These are phyloP conservation scores for Edolisoma coerulescens DNA, from an alignment of 2,113 vertebrate species.

Conservation along the genomic window DNA sequence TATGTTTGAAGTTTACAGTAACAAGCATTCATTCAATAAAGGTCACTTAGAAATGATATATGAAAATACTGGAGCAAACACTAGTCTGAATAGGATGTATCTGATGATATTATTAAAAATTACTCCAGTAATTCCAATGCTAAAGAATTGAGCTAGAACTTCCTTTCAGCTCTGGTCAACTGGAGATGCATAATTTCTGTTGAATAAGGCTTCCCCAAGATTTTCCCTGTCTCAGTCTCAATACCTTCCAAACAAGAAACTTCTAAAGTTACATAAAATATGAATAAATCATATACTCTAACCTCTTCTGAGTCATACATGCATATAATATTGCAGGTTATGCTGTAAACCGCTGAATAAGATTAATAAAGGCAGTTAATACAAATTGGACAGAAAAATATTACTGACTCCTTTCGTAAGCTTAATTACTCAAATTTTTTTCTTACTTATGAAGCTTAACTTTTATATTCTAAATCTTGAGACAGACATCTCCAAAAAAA, in stretches of 20 bases:
- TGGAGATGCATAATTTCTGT: slow-evolving; percentile 21
- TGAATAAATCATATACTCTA: not conserved
- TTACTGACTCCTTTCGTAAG: not conserved
- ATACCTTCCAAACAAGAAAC: not conserved
- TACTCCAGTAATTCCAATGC: not conserved
- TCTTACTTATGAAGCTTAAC: not conserved
- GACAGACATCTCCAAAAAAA: slow-evolving; percentile 86
- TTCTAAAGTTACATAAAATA: not conserved
- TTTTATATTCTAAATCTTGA: slow-evolving; percentile 56
- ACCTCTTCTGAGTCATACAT: not conserved
- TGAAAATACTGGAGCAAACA: not conserved
- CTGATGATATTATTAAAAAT: not conserved
- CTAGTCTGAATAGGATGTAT: not conserved
- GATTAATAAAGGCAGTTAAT: not conserved
- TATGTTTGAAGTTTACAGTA: not conserved
- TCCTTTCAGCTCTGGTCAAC: not conserved
- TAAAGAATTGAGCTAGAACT: not conserved
- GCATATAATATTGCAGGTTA: not conserved
- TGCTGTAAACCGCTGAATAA: not conserved
- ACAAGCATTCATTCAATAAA: not conserved
- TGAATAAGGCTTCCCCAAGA: not conserved
- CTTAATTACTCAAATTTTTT: not conserved
- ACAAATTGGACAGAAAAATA: not conserved
- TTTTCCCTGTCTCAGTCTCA: not conserved
- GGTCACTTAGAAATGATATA: not conserved